Conservation (phyloP, 2,113 vertebrate species). For the Cnemophilus loriae region DNA sequence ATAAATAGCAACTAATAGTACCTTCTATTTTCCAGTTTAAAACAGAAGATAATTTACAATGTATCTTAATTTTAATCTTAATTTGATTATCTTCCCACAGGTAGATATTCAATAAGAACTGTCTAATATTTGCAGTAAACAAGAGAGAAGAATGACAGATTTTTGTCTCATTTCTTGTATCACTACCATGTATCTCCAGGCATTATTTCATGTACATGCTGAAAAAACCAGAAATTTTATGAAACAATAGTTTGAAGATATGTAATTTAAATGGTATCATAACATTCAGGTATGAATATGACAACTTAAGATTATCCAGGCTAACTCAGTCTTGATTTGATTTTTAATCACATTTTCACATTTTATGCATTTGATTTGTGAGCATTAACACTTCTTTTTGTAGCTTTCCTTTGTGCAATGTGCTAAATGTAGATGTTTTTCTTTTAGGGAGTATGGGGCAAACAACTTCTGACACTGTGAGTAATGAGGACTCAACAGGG, state of each 20-base stretch:
- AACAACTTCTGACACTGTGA: not conserved
- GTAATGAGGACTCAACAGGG: too few species aligned
- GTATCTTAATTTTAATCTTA: not conserved
- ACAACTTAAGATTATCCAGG: not conserved
- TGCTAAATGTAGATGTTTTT: not conserved
- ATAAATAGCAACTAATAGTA: not conserved
- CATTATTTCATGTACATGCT: not conserved
- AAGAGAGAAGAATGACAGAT: not conserved
- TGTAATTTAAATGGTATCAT: not conserved
- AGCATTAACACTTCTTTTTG: not conserved
- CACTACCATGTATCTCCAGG: not conserved
- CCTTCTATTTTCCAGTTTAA: not conserved
- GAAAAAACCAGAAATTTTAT: not conserved
- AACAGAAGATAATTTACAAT: not conserved
- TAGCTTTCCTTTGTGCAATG: not conserved
- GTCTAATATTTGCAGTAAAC: not conserved
- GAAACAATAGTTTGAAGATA: not conserved
- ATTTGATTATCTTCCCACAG: not conserved
- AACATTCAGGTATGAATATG: not conserved
- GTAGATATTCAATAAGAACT: not conserved
- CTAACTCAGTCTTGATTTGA: not conserved
- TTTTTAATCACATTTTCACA: not conserved
- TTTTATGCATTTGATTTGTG: not conserved
- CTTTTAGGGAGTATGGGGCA: not conserved
- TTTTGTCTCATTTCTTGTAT: not conserved